Evolutionary conservation across 1,140 invertebrate species (phyloP), one percentile per base, ranked within the genome.

Genomic region (Monomorium pharaonis): DNA sequence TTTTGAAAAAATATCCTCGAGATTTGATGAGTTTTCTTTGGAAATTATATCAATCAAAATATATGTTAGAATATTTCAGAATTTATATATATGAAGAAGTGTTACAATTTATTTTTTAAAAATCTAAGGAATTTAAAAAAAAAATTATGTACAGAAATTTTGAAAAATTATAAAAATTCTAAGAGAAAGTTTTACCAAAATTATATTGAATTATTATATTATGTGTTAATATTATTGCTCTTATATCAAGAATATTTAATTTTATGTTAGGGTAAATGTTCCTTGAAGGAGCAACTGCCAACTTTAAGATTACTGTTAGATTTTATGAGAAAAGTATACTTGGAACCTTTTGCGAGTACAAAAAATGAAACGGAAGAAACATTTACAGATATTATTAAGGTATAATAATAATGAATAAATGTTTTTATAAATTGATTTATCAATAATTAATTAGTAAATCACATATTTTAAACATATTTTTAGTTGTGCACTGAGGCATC

Each of bases 201-300:
- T 56, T 27, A 33, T 21, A 1, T 24, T 49, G 4, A 21, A 47
- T 44, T 27, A 12, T 30, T 60, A 56, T 44, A 7, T 49, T 49
- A 2, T 60, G 37, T 44, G 14, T 49, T 49, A 2, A 74, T 0
- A 33, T 37, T 12, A 69, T 77, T 51, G 30, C n/a, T 62, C 0
- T 77, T 30, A 16, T 12, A 47, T 42, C 30, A 1, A 72, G n/a
- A 18, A 74, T 42, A 37, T 37, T 37, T 37, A n/a, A 16, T 62
- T 24, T 44, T 77, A 21, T 2, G 21, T 84, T 86, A 91, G 90
- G 90, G 90, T 70, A 86, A 89, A 67, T 91, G 90, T 69, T 56
- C 69, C 9, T 51, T 85, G 6, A 60, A 84, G 12, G 60, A 89
- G 42, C 89, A 91, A 62, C 21, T 88, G 51, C 47, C 85, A 58